A percentile compares a stretch with the other conserved stretches of the same genome.
phyloP scores from a whole-genome alignment of 2,888 invertebrate genomes.

The Deladenus siricidicola region DNA sequence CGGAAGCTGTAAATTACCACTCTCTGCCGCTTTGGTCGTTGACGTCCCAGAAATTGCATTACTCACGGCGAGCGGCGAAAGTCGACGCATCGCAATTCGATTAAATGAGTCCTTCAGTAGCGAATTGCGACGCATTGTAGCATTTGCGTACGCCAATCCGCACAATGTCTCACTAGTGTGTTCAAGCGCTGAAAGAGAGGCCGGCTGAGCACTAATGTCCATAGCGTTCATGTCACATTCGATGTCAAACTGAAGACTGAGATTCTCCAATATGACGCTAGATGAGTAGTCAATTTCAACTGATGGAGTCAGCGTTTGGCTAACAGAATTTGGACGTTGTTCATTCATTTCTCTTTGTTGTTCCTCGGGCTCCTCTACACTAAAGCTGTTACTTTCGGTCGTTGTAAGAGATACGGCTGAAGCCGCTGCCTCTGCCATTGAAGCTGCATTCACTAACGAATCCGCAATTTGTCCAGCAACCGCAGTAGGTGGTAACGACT shows the following conservation, averaged over 20 bases:
- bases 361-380: too few relatives aligned
- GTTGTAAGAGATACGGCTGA: background rate
- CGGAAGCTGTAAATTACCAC: too few relatives aligned
- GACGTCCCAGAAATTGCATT: background rate
- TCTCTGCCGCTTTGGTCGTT: background rate
- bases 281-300: too few relatives aligned
- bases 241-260: background rate
- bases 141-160: background rate
- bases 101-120: constrained; percentile 1
- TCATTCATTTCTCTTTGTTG: too few relatives aligned
- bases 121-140: background rate
- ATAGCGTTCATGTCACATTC: background rate
- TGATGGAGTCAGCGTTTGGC: too few relatives aligned
- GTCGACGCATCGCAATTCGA: background rate
- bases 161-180: background rate
- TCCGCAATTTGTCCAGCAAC: background rate
- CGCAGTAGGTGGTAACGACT: background rate
- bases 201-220: background rate
- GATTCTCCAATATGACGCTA: background rate
- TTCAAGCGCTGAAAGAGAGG: background rate
- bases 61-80: background rate
- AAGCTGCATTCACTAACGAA: background rate
- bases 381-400: too few relatives aligned
- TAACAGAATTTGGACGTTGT: too few relatives aligned
- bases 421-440: background rate